Conservation (phyloP, 2,113 vertebrate species). For the Onychorhynchus coronatus region DNA sequence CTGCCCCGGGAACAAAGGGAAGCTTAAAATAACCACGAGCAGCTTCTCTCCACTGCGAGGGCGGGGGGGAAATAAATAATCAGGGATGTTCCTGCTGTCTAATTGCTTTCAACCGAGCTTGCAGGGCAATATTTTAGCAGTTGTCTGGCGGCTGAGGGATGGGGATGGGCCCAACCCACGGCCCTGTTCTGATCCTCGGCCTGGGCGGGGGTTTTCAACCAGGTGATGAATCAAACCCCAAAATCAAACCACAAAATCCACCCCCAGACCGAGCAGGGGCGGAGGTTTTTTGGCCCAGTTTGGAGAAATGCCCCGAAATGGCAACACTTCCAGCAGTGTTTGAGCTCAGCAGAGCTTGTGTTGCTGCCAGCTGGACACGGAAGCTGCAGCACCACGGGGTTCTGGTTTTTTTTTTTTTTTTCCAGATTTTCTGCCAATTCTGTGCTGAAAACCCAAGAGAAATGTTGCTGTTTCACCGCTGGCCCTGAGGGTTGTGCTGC, state of each 20-base stretch:
- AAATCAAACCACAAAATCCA: not conserved
- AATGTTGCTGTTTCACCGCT: accelerated
- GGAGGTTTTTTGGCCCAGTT: not conserved
- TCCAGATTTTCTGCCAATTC: not conserved
- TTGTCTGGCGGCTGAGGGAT: not conserved
- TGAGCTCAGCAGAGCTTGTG: not conserved
- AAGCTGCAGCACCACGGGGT: not conserved
- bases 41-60: not conserved
- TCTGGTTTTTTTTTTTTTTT: not conserved
- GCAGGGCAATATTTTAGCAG: not conserved
- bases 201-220: not conserved
- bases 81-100: not conserved
- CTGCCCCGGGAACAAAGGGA: not conserved
- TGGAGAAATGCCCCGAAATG: not conserved
- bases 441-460: accelerated
- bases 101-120: not conserved
- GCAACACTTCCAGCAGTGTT: not conserved
- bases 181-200: accelerated
- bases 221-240: not conserved
- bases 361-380: not conserved
- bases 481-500: accelerated
- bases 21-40: not conserved
- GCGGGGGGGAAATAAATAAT: not conserved
- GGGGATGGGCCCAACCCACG: not conserved
- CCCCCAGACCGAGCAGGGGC: not conserved